These are phyloP conservation scores for Chloropsis cyanopogon DNA, from an alignment of 2,113 vertebrate genomes.

Conservation along the genomic window DNA sequence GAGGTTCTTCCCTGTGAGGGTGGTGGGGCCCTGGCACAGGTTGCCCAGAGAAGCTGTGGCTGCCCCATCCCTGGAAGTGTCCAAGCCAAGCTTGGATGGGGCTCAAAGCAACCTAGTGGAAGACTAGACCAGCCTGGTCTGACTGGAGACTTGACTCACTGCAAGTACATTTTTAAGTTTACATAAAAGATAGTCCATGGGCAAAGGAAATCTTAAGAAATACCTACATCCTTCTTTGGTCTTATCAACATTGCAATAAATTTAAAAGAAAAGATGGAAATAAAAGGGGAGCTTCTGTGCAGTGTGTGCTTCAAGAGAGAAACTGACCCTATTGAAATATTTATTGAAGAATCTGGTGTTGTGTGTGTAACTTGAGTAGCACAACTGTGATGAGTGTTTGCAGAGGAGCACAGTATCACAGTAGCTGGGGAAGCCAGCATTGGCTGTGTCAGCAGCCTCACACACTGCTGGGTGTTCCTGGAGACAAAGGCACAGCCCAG, in stretches of 20 bases:
- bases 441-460: background rate
- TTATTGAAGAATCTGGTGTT: background rate
- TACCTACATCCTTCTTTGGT: background rate
- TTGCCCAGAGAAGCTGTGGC: background rate
- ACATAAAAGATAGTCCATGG: background rate
- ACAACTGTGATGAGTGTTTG: background rate
- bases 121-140: background rate
- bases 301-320: background rate
- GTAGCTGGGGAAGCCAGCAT: background rate
- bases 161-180: background rate
- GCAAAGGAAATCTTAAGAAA: background rate
- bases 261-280: background rate
- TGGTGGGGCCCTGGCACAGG: background rate
- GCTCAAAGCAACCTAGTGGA: background rate
- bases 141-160: background rate
- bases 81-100: background rate
- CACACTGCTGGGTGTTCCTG: background rate
- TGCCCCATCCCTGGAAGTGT: background rate
- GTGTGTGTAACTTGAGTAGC: background rate
- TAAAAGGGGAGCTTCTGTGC: background rate
- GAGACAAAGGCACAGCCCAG: background rate
- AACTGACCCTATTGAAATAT: background rate
- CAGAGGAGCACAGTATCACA: background rate
- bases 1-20: background rate
- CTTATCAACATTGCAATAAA: background rate